Conservation (phyloP, 2,888 invertebrate genomes). For the Torymus aiolomorphi region DNA sequence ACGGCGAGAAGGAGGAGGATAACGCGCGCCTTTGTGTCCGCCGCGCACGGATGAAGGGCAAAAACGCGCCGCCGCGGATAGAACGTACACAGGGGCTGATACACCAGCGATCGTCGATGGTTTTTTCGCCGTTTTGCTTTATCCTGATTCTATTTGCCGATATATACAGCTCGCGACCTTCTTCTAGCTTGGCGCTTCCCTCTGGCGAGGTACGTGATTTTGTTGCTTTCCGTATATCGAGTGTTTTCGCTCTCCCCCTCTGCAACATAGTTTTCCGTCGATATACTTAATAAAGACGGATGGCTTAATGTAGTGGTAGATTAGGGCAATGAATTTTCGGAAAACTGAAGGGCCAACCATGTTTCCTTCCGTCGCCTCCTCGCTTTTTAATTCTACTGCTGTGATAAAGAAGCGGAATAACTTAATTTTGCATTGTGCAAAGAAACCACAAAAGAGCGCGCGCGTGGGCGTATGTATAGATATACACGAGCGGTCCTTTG, state of each 20-base stretch:
- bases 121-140: slow-evolving; percentile 1
- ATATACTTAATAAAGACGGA: too few relatives aligned
- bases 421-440: slow-evolving; percentile 37
- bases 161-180: neutral
- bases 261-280: neutral
- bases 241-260: neutral
- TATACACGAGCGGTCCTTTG: slow-evolving; percentile 2
- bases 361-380: neutral
- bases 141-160: slow-evolving; percentile 27
- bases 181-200: neutral
- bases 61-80: too few relatives aligned
- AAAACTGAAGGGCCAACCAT: too few relatives aligned
- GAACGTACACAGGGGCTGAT: too few relatives aligned
- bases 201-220: too few relatives aligned
- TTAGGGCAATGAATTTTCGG: too few relatives aligned
- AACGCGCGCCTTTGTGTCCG: too few relatives aligned
- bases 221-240: neutral
- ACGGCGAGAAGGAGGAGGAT: too few relatives aligned
- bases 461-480: too few relatives aligned
- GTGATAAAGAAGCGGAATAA: neutral
- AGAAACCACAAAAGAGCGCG: slow-evolving; percentile 21
- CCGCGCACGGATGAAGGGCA: too few relatives aligned
- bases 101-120: neutral
- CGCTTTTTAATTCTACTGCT: neutral
- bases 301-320: too few relatives aligned